Conservation (phyloP, 37 sponge, comb jelly and placozoan genomes). For the Oopsacas minuta region DNA sequence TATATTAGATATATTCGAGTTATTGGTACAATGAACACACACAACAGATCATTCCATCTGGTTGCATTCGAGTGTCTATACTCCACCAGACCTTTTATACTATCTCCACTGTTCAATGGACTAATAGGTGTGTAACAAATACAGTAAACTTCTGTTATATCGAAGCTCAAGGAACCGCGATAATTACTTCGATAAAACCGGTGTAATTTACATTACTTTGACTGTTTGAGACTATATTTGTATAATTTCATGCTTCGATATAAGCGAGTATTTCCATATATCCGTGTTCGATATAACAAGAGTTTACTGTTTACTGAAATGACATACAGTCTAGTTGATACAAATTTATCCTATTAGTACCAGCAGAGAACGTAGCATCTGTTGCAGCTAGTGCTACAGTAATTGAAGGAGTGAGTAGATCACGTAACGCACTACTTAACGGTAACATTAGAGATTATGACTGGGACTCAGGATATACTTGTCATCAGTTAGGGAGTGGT, state of each 20-base stretch:
- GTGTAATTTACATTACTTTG: too few relatives aligned
- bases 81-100: conserved; percentile 35
- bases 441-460: conserved; percentile 81
- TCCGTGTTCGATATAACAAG: too few relatives aligned
- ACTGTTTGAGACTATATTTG: too few relatives aligned
- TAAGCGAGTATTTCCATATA: too few relatives aligned
- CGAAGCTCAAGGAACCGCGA: too few relatives aligned
- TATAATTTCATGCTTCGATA: too few relatives aligned
- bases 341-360: conserved; percentile 25
- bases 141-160: not conserved
- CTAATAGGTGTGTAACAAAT: conserved; percentile 38
- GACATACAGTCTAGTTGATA: not conserved
- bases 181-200: too few relatives aligned
- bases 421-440: conserved; percentile 70
- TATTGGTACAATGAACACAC: conserved; percentile 59
- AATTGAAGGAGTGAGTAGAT: conserved; percentile 75
- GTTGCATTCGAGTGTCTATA: conserved; percentile 63
- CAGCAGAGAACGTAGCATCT: conserved; percentile 73
- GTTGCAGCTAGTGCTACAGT: conserved; percentile 72
- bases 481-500: conserved; percentile 83
- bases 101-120: conserved; percentile 18
- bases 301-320: too few relatives aligned
- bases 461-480: conserved; percentile 96
- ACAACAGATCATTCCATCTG: conserved; percentile 69
- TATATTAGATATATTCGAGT: conserved; percentile 49